Conservation (phyloP, 2,797 vertebrate genomes). For the Lagorchestes hirsutus region DNA sequence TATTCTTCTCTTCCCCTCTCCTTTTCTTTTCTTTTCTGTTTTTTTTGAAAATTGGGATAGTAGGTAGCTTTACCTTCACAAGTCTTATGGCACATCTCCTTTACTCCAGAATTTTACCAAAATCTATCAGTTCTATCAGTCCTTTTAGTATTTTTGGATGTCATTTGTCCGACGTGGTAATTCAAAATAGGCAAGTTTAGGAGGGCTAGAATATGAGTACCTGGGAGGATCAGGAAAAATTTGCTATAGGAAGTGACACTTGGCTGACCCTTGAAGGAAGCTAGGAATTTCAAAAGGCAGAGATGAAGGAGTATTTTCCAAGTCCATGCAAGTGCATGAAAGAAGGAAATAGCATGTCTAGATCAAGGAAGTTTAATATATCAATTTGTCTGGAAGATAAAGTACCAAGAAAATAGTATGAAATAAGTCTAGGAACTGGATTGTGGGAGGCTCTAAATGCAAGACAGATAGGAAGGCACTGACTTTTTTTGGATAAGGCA, state of each 20-base stretch:
- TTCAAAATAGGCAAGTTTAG: neutral
- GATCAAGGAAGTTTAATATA: neutral
- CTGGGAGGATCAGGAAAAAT: neutral
- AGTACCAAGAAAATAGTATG: neutral
- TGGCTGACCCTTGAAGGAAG: neutral
- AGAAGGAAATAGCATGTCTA: neutral
- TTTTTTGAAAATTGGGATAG: neutral
- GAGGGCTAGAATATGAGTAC: neutral
- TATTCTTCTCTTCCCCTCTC: neutral
- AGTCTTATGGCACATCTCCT: neutral
- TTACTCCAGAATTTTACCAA: neutral
- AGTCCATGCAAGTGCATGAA: neutral
- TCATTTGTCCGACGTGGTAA: neutral
- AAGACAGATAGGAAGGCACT: neutral
- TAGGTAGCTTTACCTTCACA: neutral
- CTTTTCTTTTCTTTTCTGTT: neutral
- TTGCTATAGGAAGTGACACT: neutral
- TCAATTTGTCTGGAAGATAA: neutral
- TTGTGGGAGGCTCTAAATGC: neutral
- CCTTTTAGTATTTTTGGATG: neutral
- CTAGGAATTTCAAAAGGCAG: neutral
- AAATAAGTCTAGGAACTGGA: neutral
- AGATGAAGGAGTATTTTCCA: neutral
- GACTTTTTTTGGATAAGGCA: neutral
- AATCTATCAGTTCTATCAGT: neutral